Base-by-base conservation (phyloP, 2,797 vertebrate species). In the Catharus ustulatus region DNA sequence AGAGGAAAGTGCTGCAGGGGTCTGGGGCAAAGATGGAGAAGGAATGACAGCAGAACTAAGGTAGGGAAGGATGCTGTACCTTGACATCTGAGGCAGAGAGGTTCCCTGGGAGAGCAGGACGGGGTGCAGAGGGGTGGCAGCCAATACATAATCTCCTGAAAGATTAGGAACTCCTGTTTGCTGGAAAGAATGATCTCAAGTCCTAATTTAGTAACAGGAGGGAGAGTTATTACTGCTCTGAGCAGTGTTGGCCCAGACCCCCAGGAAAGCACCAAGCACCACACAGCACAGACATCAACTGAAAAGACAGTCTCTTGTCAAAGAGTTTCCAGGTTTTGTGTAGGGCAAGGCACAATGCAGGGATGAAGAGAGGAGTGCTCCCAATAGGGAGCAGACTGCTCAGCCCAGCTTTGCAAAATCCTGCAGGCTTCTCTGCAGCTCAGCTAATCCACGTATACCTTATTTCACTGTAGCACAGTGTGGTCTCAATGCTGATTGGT, bases 191-290 rank as follows among this genome's bases (percentile, higher is more conserved):
- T 84, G 51, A 82, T 59, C 38, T 78, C 38, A 76, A 78, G 15
- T 78, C 69, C 73, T 69, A 84, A 90, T 84, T 90, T 93, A 91
- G 85, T 49, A 88, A 87, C 85, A 82, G 36, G 43, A 95, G 51
- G 15, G 36, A 91, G 61, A 76, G 59, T 75, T 94, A 90, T n/a
- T 86, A 59, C 52, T 66, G 48, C 59, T 82, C 30, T 11, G 26
- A 76, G 72, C 49, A 57, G 49, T 49, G 45, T 45, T 93, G 71
- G 88, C 64, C 57, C 64, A 84, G 86, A 92, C 74, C 34, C 12
- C 36, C 46, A 67, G 63, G 48, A 34, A 75, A 71, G 58, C 46
- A 75, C 20, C 61, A 58, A 45, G 17, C 11, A 12, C 49, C 59
- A 64, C 64, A 55, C 24, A 81, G 73, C 69, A 78, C 36, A 84